Conservation (phyloP, 2,888 invertebrate genomes). For the Selenia dentaria region DNA sequence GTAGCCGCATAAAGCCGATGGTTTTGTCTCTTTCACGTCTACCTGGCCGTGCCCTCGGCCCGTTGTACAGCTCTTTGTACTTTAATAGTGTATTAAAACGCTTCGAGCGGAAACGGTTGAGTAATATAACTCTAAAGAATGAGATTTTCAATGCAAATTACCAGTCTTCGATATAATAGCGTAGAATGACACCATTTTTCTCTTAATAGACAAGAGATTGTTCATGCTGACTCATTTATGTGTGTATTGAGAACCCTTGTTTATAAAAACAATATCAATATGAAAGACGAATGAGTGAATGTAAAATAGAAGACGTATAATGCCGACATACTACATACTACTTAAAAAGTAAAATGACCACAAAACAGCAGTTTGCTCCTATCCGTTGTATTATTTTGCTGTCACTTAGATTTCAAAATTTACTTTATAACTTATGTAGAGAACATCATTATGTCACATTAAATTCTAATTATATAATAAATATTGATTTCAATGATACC, state of each 20-base stretch:
- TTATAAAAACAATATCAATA: not conserved
- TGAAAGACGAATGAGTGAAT: not conserved
- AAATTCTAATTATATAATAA: too few relatives aligned
- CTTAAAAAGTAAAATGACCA: too few relatives aligned
- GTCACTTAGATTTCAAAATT: too few relatives aligned
- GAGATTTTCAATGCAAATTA: conserved; percentile 31
- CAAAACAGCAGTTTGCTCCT: too few relatives aligned
- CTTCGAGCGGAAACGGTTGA: conserved; percentile 27
- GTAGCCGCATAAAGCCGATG: conserved; percentile 53
- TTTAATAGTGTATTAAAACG: conserved; percentile 33
- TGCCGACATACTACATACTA: too few relatives aligned
- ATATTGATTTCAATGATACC: too few relatives aligned
- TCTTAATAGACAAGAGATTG: conserved; percentile 17
- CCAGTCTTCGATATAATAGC: conserved; percentile 24
- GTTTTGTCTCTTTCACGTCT: conserved; percentile 67
- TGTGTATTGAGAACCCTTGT: not conserved
- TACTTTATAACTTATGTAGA: too few relatives aligned
- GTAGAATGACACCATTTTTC: conserved; percentile 9
- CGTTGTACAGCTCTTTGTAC: conserved; percentile 29
- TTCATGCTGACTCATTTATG: conserved; percentile 5
- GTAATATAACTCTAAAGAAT: conserved; percentile 23
- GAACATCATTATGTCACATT: too few relatives aligned
- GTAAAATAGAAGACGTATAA: not conserved
- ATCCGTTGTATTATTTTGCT: too few relatives aligned
- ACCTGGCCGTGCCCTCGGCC: conserved; percentile 40